Evolutionary conservation across 2,797 vertebrate species (phyloP), one percentile per base, ranked within the genome.

Genomic region (Hydrolagus colliei): DNA sequence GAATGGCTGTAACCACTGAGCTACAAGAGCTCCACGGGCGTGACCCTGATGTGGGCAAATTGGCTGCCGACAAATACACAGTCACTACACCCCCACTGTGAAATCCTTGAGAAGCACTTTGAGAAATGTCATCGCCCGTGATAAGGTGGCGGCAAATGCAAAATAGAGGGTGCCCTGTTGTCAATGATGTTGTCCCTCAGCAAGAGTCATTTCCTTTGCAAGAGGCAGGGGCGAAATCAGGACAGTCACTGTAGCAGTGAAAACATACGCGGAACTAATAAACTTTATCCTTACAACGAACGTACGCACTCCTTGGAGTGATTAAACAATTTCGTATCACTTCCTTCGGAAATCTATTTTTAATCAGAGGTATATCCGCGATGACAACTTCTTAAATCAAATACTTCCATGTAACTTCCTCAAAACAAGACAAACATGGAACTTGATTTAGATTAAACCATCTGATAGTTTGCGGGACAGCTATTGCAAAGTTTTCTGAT

Each of bases 361-460:
- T 61, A 59, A 16, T 74, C 32, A 41, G 41, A 11, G 41, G n/a
- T 82, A 82, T 68, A 65, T 82, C 41, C 41, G 14, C 4, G 68
- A 8, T 41, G 13, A 67, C 14, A 65, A 82, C 3, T 35, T 65
- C 65, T 16, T 14, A 12, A 82, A 67, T 82, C 10, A 82, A 68
- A 67, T 10, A 18, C 77, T 79, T 79, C 11, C 59, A 3, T 2
- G 20, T 67, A 35, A 65, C 27, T 67, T 82, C 68, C 16, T 16
- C 79, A 82, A 14, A 63, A 80, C 14, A 82, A 63, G 79, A 35
- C 79, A 82, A n/a, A 68, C 79, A 82, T 52, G 61, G 41, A 77
- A 68, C 9, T 82, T 35, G 63, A 27, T 32, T 67, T 32, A 65
- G 68, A 82, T 82, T 62, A 79, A 79, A 79, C 61, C 27, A 14